phyloP scores from a whole-genome alignment of 2,797 vertebrate species.

The Florisuga fusca region DNA sequence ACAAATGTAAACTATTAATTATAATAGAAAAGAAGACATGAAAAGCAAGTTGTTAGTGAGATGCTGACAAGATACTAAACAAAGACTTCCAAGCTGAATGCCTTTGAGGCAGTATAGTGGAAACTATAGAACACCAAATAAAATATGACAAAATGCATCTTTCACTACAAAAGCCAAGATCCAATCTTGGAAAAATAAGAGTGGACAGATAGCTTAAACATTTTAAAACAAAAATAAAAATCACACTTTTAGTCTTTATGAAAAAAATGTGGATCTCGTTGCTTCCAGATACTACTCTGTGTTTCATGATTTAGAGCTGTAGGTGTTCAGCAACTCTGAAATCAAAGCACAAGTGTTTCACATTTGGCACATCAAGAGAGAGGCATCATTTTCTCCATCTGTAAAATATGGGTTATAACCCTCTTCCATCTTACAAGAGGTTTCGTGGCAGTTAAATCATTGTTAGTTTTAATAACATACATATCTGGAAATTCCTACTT shows the following conservation, averaged over 20 bases:
- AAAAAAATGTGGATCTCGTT: not conserved
- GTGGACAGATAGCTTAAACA: not conserved
- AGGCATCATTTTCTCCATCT: not conserved
- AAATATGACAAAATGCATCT: not conserved
- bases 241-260: not conserved
- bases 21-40: conserved; percentile 29
- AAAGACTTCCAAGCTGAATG: conserved; percentile 18
- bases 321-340: not conserved
- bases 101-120: not conserved
- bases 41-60: conserved; percentile 28
- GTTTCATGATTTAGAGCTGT: not conserved
- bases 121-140: not conserved
- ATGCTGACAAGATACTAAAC: conserved; percentile 40
- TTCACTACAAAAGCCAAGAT: conserved; percentile 5
- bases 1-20: conserved; percentile 54
- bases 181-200: not conserved
- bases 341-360: not conserved
- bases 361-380: not conserved
- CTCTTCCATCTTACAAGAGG: not conserved
- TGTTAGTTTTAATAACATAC: not conserved
- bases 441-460: not conserved
- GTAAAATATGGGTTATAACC: not conserved
- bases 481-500: not conserved
- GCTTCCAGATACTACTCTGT: not conserved
- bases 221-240: not conserved